Conservation (phyloP, 2,888 invertebrate species). For the Sisyra terminalis region DNA sequence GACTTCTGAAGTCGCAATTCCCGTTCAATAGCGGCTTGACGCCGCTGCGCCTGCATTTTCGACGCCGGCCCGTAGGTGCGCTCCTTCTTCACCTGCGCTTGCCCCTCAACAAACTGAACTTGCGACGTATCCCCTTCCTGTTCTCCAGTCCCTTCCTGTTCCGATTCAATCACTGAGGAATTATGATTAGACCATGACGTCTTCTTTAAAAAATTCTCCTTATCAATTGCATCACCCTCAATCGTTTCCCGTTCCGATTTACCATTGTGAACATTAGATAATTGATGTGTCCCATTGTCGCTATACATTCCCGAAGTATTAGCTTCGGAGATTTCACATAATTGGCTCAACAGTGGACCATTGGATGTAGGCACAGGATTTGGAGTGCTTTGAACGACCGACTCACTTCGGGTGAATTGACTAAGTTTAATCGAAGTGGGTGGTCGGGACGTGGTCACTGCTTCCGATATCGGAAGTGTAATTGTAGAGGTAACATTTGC, state of each 20-base stretch:
- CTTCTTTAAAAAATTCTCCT: not conserved
- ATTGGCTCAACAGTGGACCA: slow-evolving; percentile 22
- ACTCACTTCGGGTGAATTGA: too few species aligned
- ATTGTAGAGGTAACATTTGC: too few species aligned
- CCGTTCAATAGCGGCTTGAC: slow-evolving; percentile 34
- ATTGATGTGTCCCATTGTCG: not conserved
- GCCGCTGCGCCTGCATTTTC: slow-evolving; percentile 21
- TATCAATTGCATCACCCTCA: not conserved
- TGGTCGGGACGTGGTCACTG: too few species aligned
- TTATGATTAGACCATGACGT: not conserved
- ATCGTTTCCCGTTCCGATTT: slow-evolving; percentile 2
- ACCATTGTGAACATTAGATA: not conserved
- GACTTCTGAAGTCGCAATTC: slow-evolving; percentile 47
- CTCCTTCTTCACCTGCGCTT: too few species aligned
- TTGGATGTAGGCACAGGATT: slow-evolving; percentile 26
- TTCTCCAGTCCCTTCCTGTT: not conserved
- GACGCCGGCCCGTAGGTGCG: too few species aligned
- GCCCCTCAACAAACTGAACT: too few species aligned
- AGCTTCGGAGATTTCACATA: not conserved
- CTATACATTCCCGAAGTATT: not conserved
- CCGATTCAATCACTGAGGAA: not conserved
- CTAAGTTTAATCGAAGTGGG: too few species aligned
- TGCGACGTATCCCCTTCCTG: too few species aligned
- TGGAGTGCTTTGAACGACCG: slow-evolving; percentile 14
- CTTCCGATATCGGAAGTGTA: too few species aligned